Evolutionary conservation across 1,140 invertebrate genomes (phyloP), one percentile per base, ranked within the genome.

Genomic region (Drosophila repletoides): DNA sequence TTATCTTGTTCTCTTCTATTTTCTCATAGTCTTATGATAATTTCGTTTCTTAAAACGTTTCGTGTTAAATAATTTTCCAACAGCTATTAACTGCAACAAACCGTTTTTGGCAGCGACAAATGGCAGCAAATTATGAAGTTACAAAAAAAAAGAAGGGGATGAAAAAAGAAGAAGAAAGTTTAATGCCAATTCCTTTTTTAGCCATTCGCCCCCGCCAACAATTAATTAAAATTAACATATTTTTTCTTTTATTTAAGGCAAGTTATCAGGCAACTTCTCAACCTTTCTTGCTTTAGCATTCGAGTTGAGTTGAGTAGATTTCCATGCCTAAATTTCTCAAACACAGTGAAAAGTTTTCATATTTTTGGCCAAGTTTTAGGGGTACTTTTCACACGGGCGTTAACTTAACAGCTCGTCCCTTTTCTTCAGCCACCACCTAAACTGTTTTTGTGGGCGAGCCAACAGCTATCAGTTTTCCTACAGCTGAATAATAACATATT

Each of bases 221-320:
- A 83, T 83, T 83, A 83, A 83, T 83, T 84, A 79, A 84, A 83
- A 83, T 77, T 83, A 83, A 84, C 77, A 83, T 83, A 77, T 83
- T 83, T 83, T n/a, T 51, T 72, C 60, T 75, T 79, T 79, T 79
- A 79, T 79, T 79, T 53, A 68, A 80, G 71, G 59, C 76, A 74
- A 79, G 53, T 66, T 71, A 59, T 60, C 72, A 70, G 53, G 48
- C 46, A 15, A 41, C 36, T 24, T 24, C 46, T 10, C 14, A 49
- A 48, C 21, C 24, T 36, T 36, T 33, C 26, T 10, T 31, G 19
- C 40, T 12, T 38, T 28, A 60, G 34, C 22, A 51, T 49, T 59
- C 17, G 31, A 31, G 24, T 38, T 76, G 33, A n/a, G n/a, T n/a
- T 53, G 64, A 72, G 70, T 76, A 68, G 61, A 76, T 72, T 81